Conservation (phyloP, 92 coral and sea anemone species). For the Nematostella vectensis region DNA sequence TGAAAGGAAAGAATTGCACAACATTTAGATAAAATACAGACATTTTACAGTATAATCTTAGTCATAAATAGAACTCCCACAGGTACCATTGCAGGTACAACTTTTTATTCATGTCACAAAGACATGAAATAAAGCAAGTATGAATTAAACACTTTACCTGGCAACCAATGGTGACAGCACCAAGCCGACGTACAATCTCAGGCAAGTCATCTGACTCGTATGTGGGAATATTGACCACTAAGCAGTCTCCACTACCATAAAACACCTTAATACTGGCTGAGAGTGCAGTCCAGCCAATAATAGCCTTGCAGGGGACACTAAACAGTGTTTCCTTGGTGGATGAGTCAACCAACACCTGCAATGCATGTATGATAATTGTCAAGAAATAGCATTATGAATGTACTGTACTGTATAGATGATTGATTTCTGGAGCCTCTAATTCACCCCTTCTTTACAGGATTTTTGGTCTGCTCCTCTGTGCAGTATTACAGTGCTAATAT, state of each 20-base stretch:
- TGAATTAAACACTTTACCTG: slow-evolving; percentile 81
- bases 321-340: slow-evolving; percentile 71
- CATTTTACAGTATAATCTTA: neutral
- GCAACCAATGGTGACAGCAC: slow-evolving; percentile 90
- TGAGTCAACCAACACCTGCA: neutral
- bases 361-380: neutral
- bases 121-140: neutral
- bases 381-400: neutral
- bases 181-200: slow-evolving; percentile 85
- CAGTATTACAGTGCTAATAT: no score
- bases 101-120: neutral
- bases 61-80: neutral
- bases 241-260: slow-evolving; percentile 93
- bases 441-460: no score
- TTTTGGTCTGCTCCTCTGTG: no score
- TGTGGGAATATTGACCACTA: slow-evolving; percentile 80
- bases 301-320: slow-evolving; percentile 87
- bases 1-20: slow-evolving; percentile 14
- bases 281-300: slow-evolving; percentile 93
- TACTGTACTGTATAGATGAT: no score
- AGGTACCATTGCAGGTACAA: neutral
- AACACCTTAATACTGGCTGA: slow-evolving; percentile 96
- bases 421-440: no score
- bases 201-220: slow-evolving; percentile 91
- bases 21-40: neutral